phyloP scores from a whole-genome alignment of 2,113 vertebrate species.

The Bubo scandiacus region DNA sequence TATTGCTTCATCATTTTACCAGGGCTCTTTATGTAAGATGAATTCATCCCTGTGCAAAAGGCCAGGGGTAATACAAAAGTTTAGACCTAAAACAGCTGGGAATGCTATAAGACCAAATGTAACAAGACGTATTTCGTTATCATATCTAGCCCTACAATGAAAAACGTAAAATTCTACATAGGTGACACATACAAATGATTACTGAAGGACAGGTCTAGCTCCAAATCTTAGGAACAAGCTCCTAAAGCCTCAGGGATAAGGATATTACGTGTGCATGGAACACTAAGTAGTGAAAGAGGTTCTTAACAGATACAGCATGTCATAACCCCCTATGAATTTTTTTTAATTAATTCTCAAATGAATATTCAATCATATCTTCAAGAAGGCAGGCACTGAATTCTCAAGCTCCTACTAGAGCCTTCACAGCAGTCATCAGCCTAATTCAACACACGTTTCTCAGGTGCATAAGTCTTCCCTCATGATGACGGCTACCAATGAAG shows the following conservation, averaged over 20 bases:
- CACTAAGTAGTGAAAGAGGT: background rate
- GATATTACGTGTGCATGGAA: background rate
- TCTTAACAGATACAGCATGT: background rate
- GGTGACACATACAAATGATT: background rate
- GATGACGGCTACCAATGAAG: background rate
- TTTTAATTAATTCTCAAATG: background rate
- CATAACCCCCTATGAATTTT: background rate
- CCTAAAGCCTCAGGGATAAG: background rate
- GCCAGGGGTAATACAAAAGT: background rate
- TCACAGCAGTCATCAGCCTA: background rate
- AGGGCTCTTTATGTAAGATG: background rate
- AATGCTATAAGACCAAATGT: background rate
- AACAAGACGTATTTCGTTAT: background rate
- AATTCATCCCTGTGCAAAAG: background rate
- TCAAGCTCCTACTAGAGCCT: background rate
- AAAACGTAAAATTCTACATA: fast-evolving
- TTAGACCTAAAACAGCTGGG: background rate
- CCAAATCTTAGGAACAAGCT: background rate
- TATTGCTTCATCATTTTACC: background rate
- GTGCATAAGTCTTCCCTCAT: background rate
- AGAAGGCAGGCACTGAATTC: background rate
- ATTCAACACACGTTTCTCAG: background rate
- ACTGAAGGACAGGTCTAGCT: background rate
- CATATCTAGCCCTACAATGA: background rate
- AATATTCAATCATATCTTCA: background rate